Conservation (phyloP, 2,888 invertebrate genomes). For the Leucania comma region DNA sequence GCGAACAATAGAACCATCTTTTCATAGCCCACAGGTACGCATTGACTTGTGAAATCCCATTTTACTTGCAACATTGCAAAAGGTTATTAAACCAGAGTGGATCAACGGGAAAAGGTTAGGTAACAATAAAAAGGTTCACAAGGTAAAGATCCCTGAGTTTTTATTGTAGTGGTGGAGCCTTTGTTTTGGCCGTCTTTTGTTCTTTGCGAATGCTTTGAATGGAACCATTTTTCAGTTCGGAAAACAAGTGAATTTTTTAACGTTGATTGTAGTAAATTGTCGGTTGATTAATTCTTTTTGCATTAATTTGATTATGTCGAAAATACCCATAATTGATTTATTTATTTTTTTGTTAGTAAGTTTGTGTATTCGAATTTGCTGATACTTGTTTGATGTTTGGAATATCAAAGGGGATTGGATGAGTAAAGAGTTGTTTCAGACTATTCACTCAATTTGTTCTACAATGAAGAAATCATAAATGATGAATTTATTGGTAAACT, state of each 20-base stretch:
- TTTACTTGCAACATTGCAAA: conserved; percentile 72
- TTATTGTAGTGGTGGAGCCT: conserved; percentile 76
- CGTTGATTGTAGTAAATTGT: conserved; percentile 60
- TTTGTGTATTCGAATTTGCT: conserved; percentile 2
- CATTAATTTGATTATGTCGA: conserved; percentile 44
- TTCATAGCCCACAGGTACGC: conserved; percentile 50
- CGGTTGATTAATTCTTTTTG: conserved; percentile 54
- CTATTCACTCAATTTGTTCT: neutral
- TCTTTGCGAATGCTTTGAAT: conserved; percentile 79
- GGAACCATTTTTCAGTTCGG: conserved; percentile 81
- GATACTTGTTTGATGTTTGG: neutral
- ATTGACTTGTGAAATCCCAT: conserved; percentile 69
- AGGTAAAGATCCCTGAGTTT: conserved; percentile 79
- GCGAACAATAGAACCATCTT: conserved; percentile 49
- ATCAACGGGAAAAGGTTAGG: conserved; percentile 84
- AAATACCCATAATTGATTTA: conserved; percentile 24
- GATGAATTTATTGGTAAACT: neutral
- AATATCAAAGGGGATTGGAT: conserved; percentile 2
- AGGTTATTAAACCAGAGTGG: conserved; percentile 83
- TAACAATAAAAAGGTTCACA: conserved; percentile 81
- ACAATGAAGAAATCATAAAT: neutral
- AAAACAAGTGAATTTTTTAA: conserved; percentile 74
- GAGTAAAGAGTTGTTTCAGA: neutral
- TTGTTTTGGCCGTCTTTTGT: conserved; percentile 80
- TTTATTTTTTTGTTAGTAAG: conserved; percentile 34